Conservation (phyloP, 2,113 vertebrate genomes). For the Tachysurus fulvidraco region DNA sequence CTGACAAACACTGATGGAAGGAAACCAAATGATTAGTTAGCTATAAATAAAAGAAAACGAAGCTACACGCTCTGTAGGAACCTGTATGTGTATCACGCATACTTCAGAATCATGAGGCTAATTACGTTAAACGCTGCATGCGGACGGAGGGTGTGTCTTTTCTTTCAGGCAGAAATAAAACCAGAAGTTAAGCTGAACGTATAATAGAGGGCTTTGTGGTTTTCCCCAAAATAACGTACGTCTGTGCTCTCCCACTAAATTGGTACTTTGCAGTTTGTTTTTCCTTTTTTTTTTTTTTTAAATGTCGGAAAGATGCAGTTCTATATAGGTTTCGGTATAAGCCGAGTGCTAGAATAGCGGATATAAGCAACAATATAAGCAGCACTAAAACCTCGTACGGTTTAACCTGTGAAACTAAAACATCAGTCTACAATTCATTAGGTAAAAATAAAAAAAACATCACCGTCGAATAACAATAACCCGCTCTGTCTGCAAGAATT, state of each 20-base stretch:
- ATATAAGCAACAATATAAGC: not conserved
- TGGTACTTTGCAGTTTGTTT: slow-evolving; percentile 55
- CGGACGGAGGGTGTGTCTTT: slow-evolving; percentile 66
- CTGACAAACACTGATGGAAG: not conserved
- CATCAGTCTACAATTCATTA: not conserved
- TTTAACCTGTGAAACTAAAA: not conserved
- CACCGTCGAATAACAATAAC: too few species aligned
- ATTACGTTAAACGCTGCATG: slow-evolving; percentile 44
- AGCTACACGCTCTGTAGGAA: not conserved
- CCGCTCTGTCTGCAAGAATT: not conserved
- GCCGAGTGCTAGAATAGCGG: slow-evolving; percentile 4
- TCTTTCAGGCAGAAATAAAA: slow-evolving; percentile 62
- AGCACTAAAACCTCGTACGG: not conserved
- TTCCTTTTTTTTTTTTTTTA: not conserved
- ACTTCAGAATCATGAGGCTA: slow-evolving; percentile 17
- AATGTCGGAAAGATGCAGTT: slow-evolving; percentile 3
- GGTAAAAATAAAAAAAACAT: too few species aligned
- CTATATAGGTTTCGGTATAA: not conserved
- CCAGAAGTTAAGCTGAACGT: slow-evolving; percentile 62
- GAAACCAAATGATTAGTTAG: too few species aligned
- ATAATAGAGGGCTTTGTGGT: slow-evolving; percentile 71
- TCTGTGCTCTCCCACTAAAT: slow-evolving; percentile 72
- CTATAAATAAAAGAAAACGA: not conserved
- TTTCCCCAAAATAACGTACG: slow-evolving; percentile 72
- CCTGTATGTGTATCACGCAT: not conserved